A percentile compares a stretch with the other conserved stretches of the same genome.
phyloP scores from a whole-genome alignment of 2,888 invertebrate species.

The Tolmerus cingulatus region DNA sequence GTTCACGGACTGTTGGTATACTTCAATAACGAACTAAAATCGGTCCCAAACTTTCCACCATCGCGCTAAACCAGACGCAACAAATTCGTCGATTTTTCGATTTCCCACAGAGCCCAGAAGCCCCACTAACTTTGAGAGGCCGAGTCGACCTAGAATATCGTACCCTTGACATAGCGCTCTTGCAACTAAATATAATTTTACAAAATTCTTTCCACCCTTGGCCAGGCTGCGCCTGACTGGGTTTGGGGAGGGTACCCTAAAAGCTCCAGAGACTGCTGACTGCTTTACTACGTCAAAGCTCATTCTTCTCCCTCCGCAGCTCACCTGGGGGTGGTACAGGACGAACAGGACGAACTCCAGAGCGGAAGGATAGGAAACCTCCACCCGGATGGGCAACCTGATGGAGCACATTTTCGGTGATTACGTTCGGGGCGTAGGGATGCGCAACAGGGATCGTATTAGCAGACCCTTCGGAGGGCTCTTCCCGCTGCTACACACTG shows the following conservation, averaged over 20 bases:
- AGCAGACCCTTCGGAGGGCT: neutral
- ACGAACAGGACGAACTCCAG: neutral
- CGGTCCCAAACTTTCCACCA: neutral
- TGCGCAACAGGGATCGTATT: conserved; percentile 48
- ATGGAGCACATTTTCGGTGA: neutral
- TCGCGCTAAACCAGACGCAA: neutral
- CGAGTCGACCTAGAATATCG: neutral
- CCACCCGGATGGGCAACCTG: neutral
- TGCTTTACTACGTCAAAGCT: neutral
- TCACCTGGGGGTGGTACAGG: neutral
- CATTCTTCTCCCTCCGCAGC: neutral
- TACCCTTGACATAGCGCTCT: conserved; percentile 43
- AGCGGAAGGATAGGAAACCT: no score
- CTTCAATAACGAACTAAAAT: neutral
- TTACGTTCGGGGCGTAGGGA: conserved; percentile 17
- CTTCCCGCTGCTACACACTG: neutral
- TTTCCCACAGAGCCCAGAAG: neutral
- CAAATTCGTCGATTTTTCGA: neutral
- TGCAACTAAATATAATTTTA: conserved; percentile 46
- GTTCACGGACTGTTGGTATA: neutral
- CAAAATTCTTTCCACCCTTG: conserved; percentile 3
- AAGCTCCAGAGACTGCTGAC: neutral
- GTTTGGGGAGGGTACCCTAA: neutral
- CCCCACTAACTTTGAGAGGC: neutral
- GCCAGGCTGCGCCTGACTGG: neutral